A percentile compares a stretch with the other conserved stretches of the same genome.
These are phyloP conservation scores for Thunnus thynnus DNA, from an alignment of 2,113 vertebrate species.

Conservation along the genomic window DNA sequence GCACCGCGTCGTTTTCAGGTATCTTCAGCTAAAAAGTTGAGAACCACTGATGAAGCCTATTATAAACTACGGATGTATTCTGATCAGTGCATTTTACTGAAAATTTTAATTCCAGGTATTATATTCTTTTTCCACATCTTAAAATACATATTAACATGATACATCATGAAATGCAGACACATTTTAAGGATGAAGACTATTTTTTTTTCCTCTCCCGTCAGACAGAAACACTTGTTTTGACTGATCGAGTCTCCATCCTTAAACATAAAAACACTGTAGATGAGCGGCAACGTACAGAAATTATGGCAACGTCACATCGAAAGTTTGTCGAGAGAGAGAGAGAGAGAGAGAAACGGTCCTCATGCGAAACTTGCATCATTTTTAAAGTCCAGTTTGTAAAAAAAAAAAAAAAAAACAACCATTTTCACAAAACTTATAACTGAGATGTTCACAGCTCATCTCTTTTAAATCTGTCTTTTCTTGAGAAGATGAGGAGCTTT, in stretches of 20 bases:
- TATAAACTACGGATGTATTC: conserved; percentile 21
- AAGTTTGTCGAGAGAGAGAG: conserved; percentile 26
- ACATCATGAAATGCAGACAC: conserved; percentile 29
- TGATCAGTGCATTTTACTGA: conserved; percentile 31
- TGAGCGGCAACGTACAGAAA: conserved; percentile 47
- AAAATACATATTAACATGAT: conserved; percentile 26
- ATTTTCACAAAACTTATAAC: background rate
- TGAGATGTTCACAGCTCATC: background rate
- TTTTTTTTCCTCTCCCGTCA: background rate
- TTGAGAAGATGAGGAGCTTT: conserved; percentile 7
- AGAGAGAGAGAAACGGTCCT: conserved; percentile 31
- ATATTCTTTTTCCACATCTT: conserved; percentile 5
- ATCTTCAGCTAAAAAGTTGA: conserved; percentile 19
- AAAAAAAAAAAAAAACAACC: conserved; percentile 12
- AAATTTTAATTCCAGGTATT: conserved; percentile 13
- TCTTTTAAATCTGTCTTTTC: background rate
- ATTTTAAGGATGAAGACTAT: conserved; percentile 18
- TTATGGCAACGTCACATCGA: conserved; percentile 51
- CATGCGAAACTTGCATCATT: conserved; percentile 48
- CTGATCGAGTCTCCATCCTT: conserved; percentile 3
- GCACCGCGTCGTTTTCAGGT: background rate
- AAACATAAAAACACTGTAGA: conserved; percentile 32
- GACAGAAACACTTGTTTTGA: conserved; percentile 32
- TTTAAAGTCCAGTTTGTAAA: conserved; percentile 14
- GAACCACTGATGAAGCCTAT: conserved; percentile 20